Evolutionary conservation across 2,888 invertebrate species (phyloP).

Genomic region (Apamea epomidion): DNA sequence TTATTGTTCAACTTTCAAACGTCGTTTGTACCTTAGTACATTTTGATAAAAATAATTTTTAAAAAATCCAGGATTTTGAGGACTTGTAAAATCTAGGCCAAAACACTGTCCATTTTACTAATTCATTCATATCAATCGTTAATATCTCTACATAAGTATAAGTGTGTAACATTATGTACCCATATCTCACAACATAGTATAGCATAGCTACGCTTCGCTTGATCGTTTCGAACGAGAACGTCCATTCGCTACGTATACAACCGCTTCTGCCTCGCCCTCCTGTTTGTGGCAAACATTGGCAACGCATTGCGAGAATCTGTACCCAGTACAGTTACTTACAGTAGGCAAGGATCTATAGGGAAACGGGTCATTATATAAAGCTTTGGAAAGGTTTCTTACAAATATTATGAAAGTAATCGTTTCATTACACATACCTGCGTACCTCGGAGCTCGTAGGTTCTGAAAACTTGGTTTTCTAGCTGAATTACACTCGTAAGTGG

Average conservation of each 20-base stretch:
- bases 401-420: conserved; percentile 1
- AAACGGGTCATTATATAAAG: background rate
- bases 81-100: background rate
- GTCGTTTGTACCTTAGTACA: conserved; percentile 19
- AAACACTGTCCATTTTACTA: conserved; percentile 53
- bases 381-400: background rate
- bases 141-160: conserved; percentile 27
- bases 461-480: background rate
- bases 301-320: background rate
- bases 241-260: conserved; percentile 73
- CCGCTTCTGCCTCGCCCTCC: conserved; percentile 70
- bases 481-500: conserved; percentile 3
- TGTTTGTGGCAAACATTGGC: conserved; percentile 63
- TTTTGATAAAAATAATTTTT: conserved; percentile 35
- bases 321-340: background rate
- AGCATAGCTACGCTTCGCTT: conserved; percentile 56
- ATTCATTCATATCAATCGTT: conserved; percentile 57
- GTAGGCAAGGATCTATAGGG: background rate
- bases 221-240: conserved; percentile 60
- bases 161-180: conserved; percentile 32
- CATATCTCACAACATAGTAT: conserved; percentile 22
- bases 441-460: background rate
- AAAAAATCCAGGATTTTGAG: background rate
- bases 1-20: conserved; percentile 20
- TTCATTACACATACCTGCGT: background rate